phyloP scores from a whole-genome alignment of 1,140 invertebrate species.

The Globodera rostochiensis region DNA sequence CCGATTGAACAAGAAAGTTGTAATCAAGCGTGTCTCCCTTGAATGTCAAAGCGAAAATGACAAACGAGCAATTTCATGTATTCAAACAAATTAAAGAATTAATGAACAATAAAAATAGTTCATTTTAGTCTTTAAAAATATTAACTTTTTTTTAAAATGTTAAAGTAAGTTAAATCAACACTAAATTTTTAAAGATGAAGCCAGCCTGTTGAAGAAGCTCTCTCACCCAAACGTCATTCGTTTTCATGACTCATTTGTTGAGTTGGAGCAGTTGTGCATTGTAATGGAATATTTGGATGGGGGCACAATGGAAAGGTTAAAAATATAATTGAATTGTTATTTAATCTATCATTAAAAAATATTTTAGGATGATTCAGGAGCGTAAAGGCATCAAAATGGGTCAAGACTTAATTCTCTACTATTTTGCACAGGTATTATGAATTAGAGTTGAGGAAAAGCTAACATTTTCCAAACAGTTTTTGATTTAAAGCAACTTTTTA shows the following conservation, averaged over 20 bases:
- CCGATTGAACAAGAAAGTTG: conserved; percentile 40
- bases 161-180: too few species aligned
- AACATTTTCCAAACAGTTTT: too few species aligned
- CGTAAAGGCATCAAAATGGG: conserved; percentile 66
- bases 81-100: neutral
- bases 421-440: conserved; percentile 68
- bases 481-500: too few species aligned
- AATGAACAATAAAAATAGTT: neutral
- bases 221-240: conserved; percentile 71
- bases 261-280: conserved; percentile 68
- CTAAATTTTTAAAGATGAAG: conserved; percentile 61
- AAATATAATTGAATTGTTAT: neutral
- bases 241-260: conserved; percentile 70
- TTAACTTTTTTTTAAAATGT: neutral
- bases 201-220: conserved; percentile 68
- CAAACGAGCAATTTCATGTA: conserved; percentile 39
- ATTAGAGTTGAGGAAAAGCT: too few species aligned
- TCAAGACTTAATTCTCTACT: conserved; percentile 69
- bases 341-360: neutral
- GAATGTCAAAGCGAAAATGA: conserved; percentile 40
- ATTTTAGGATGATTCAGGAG: conserved; percentile 66
- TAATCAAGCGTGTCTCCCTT: conserved; percentile 43
- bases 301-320: conserved; percentile 68
- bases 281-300: conserved; percentile 70
- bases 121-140: conserved; percentile 4